Conservation (phyloP, 2,113 vertebrate species). For the Psilopsiagon aurifrons region DNA sequence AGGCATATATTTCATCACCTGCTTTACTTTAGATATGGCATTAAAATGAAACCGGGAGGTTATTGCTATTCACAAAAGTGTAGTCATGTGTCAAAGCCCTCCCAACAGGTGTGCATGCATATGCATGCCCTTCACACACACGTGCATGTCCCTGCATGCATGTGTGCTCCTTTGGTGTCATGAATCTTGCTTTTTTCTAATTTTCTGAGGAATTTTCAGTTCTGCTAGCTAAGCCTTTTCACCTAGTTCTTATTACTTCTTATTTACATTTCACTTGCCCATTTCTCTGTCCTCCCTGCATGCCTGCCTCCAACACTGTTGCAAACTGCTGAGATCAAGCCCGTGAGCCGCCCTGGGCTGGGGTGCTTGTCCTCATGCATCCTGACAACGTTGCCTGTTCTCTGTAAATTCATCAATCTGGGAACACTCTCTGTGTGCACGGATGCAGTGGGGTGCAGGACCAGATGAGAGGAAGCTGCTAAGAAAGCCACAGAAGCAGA, state of each 20-base stretch:
- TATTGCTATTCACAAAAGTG: background rate
- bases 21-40: background rate
- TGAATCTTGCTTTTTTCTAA: background rate
- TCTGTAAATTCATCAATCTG: background rate
- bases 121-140: background rate
- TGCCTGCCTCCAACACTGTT: background rate
- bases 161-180: background rate
- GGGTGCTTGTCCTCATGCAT: background rate
- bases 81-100: background rate
- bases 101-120: too few species aligned
- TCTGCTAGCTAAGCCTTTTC: background rate
- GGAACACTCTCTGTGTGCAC: rapidly evolving
- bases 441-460: background rate
- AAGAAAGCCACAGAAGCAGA: background rate
- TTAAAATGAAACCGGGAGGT: background rate
- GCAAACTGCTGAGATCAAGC: background rate
- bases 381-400: background rate
- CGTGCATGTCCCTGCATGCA: rapidly evolving
- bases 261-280: background rate
- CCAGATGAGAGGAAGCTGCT: background rate
- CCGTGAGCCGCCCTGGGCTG: rapidly evolving
- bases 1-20: background rate
- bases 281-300: background rate
- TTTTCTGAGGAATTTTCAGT: background rate
- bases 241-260: background rate